phyloP scores from a whole-genome alignment of 2,113 vertebrate species.

The Solea solea region DNA sequence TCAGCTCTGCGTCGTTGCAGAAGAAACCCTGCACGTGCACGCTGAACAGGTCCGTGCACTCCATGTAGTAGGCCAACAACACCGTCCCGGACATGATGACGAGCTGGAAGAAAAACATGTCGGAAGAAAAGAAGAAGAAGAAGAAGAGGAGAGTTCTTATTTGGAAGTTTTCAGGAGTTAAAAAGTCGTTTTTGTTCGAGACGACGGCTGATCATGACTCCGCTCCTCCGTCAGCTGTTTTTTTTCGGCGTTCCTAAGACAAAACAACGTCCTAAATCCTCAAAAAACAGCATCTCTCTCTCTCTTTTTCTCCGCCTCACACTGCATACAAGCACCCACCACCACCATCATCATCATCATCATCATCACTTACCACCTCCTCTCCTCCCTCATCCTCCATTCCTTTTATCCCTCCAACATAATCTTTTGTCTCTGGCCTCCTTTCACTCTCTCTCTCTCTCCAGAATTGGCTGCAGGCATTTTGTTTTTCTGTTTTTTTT shows the following conservation, averaged over 20 bases:
- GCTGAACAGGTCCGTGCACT: slow-evolving; percentile 96
- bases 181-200: slow-evolving; percentile 2
- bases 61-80: slow-evolving; percentile 97
- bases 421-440: slow-evolving; percentile 75
- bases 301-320: slow-evolving; percentile 25
- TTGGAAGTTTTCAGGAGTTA: slow-evolving; percentile 5
- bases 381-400: slow-evolving; percentile 66
- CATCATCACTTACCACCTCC: slow-evolving; percentile 60
- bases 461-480: slow-evolving; percentile 60
- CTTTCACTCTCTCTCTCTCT: slow-evolving; percentile 58
- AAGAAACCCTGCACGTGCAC: slow-evolving; percentile 99
- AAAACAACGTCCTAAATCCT: slow-evolving; percentile 47
- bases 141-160: slow-evolving; percentile 15
- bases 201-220: slow-evolving; percentile 35
- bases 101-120: slow-evolving; percentile 94
- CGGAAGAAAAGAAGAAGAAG: slow-evolving; percentile 25
- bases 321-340: slow-evolving; percentile 21
- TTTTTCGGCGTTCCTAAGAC: slow-evolving; percentile 32
- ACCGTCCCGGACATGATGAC: slow-evolving; percentile 98
- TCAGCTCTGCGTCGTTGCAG: slow-evolving; percentile 95
- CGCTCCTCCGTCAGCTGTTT: slow-evolving; percentile 19
- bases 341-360: slow-evolving; percentile 20
- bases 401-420: slow-evolving; percentile 70
- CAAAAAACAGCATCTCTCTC: slow-evolving; percentile 31
- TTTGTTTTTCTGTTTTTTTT: slow-evolving; percentile 1